Conservation (phyloP, 2,113 vertebrate genomes). For the Romanogobio albipinnatus region DNA sequence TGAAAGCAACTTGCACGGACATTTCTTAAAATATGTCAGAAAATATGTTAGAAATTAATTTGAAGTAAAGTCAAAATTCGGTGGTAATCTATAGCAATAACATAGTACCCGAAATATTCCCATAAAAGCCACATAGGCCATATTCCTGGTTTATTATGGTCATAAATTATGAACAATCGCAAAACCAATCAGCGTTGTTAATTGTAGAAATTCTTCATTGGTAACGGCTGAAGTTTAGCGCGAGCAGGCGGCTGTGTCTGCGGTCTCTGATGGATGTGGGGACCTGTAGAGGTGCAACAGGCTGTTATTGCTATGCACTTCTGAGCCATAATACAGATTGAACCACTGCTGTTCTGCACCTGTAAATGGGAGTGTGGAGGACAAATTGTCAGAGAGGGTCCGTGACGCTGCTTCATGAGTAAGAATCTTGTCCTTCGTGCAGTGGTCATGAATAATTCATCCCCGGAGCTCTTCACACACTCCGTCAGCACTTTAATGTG, state of each 20-base stretch:
- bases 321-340: slow-evolving; percentile 29
- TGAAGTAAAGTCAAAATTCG: neutral
- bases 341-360: slow-evolving; percentile 33
- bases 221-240: slow-evolving; percentile 9
- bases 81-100: neutral
- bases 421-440: slow-evolving; percentile 38
- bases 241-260: neutral
- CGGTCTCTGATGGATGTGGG: slow-evolving; percentile 12
- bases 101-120: neutral
- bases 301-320: slow-evolving; percentile 2
- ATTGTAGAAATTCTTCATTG: slow-evolving; percentile 22
- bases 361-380: slow-evolving; percentile 9
- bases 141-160: slow-evolving; percentile 1
- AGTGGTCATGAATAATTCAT: slow-evolving; percentile 47
- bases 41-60: too few species aligned
- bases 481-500: slow-evolving; percentile 36
- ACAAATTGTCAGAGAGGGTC: slow-evolving; percentile 35
- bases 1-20: too few species aligned
- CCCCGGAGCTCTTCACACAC: slow-evolving; percentile 25
- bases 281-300: slow-evolving; percentile 18
- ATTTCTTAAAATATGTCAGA: too few species aligned
- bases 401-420: neutral
- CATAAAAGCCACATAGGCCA: neutral
- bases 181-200: slow-evolving; percentile 27
- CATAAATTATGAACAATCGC: slow-evolving; percentile 12